Base-by-base conservation (phyloP, 2,797 vertebrate species). In the Aldrovandia affinis region DNA sequence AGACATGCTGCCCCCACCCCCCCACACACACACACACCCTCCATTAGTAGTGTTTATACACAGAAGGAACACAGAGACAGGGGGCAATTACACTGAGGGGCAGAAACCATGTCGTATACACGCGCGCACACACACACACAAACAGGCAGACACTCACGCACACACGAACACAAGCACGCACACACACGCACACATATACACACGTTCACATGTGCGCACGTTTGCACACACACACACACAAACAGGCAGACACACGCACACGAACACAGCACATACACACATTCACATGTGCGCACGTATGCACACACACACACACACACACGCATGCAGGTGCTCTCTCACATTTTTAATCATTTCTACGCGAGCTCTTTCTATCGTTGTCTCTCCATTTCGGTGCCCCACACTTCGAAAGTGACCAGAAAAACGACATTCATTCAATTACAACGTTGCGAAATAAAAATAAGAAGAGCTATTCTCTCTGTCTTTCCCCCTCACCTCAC, bases 291-390 rank as follows among this genome's bases (percentile, higher is more conserved):
- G 5, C 61, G 7, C n/a, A 28, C n/a, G 18, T 3, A 39, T 78
- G 68, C 42, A 86, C 82, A 73, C 83, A 83, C 36, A 39, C 54
- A 20, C 8, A 42, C 68, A 36, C 65, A 47, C 44, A 42, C 42
- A 54, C 39, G 30, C 75, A 33, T 55, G 25, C 65, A 44, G 1
- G 18, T 10, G 0, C 39, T 44, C 39, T 33, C 73, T 77, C 77
- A 36, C 3, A 22, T 36, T 78, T 36, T 36, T 57, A 18, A 12
- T 80, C 25, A n/a, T 80, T 12, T 80, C 47, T 80, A 18, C 25
- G 70, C 47, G 81, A 78, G 28, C 52, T 84, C 78, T 77, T 54
- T 81, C 33, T 30, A 52, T 47, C 61, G 33, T n/a, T 82, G 5
- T 57, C 33, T 77, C 15, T 78, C 70, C 54, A 59, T 59, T 44